phyloP scores from a whole-genome alignment of 2,797 vertebrate species.

The Sebastiscus tertius region DNA sequence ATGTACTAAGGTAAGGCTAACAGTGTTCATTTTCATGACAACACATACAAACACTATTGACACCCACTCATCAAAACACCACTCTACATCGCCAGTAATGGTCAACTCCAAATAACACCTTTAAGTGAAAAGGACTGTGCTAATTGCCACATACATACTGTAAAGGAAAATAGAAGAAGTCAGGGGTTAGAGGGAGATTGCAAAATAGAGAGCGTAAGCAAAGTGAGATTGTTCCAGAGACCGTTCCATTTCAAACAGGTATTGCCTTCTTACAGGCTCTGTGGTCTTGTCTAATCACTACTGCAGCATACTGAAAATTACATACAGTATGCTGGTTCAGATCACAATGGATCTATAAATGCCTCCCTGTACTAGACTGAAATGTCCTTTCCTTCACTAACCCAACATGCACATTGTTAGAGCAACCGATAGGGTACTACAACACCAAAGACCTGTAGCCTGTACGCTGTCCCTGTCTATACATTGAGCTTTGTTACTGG shows the following conservation, averaged over 20 bases:
- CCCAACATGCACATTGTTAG: neutral
- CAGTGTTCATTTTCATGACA: neutral
- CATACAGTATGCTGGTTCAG: neutral
- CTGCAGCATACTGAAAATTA: neutral
- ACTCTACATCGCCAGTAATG: too few species aligned
- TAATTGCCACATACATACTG: neutral
- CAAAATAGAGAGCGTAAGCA: neutral
- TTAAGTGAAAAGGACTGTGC: neutral
- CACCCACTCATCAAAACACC: too few species aligned
- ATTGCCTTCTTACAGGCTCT: neutral
- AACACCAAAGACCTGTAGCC: neutral
- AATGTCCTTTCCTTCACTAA: neutral
- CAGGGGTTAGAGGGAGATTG: neutral
- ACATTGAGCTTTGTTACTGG: neutral
- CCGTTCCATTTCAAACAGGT: neutral
- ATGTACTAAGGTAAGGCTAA: neutral
- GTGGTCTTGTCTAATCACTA: neutral
- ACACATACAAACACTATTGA: neutral
- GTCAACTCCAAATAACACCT: neutral
- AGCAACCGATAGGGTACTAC: neutral
- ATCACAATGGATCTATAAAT: neutral
- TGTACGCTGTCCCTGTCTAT: neutral
- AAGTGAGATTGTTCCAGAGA: neutral
- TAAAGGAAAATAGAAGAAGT: neutral
- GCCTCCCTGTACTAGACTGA: neutral